Base-by-base conservation (phyloP, 2,797 vertebrate genomes). In the Pseudochirops corinnae region DNA sequence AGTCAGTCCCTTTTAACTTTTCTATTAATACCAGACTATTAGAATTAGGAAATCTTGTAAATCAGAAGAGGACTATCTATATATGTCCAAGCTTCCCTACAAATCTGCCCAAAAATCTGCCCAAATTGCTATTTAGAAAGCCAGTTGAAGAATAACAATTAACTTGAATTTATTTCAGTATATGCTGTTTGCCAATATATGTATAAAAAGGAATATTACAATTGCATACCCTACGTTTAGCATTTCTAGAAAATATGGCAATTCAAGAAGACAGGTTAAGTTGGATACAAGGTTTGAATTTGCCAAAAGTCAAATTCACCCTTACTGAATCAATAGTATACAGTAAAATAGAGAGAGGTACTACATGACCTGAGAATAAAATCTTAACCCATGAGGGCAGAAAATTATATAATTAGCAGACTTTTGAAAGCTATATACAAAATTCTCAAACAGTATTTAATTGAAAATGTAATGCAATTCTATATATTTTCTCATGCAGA, bases 1-100 rank as follows among this genome's bases (percentile, higher is more conserved):
- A 91, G 6, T 92, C 52, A 90, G 96, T 7, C 90, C 50, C 53
- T 96, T 92, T 31, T 95, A 94, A 39, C 33, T 93, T 93, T 56
- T 50, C 56, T 55, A 55, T 6, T 39, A 91, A 91, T 12, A 56
- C 4, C 4, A 53, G 26, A 92, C 56, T 12, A 55, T 18, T 24
- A 74, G 7, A 55, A 67, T 4, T 6, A 52, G n/a, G 56, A 29
- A 60, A 31, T 31, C 46, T 60, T 60, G 1, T 92, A 60, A 92
- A 24, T 60, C 46, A 60, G 26, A 92, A 92, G 12, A 16, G 28
- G 52, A 50, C 52, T 1, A 33, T 52, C 52, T 52, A 52, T 52
- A 52, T 52, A 92, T 53, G 39, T 14, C 18, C 46, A 31, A 21
- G 5, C n/a, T 50, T 50, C 12, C 13, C 18, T 91, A 56, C 1